Conservation (phyloP, 2,113 vertebrate species). For the Megatriorchis doriae region DNA sequence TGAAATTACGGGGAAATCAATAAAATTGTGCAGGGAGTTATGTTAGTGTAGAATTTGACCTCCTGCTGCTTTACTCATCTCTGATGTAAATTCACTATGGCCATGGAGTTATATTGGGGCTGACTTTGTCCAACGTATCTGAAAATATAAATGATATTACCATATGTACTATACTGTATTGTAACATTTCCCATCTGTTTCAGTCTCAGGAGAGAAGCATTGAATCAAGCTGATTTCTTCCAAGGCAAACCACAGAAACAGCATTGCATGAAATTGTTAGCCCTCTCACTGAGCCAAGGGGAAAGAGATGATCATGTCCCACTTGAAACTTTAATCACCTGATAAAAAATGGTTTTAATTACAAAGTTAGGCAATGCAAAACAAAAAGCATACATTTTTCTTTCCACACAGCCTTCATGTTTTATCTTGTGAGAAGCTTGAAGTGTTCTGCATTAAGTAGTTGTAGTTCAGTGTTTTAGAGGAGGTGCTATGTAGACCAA, state of each 20-base stretch:
- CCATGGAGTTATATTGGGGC: not conserved
- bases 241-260: not conserved
- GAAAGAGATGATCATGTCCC: not conserved
- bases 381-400: not conserved
- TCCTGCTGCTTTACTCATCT: constrained; percentile 20
- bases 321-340: not conserved
- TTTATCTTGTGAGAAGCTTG: not conserved
- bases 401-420: not conserved
- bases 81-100: not conserved
- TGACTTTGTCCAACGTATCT: not conserved
- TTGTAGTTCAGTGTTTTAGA: not conserved
- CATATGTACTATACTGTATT: not conserved
- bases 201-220: not conserved
- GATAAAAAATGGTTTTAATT: not conserved
- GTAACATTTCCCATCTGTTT: constrained; percentile 28
- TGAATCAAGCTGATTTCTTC: constrained; percentile 12
- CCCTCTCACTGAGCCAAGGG: not conserved
- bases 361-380: not conserved
- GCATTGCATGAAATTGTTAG: not conserved
- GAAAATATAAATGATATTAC: not conserved
- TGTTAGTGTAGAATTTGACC: not conserved
- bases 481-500: not conserved
- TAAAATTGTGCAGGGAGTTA: not conserved
- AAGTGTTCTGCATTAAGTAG: not conserved
- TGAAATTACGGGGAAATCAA: constrained; percentile 11